Percentiles rank a stretch among this genome's conserved stretches.
Conservation (phyloP, 1,140 invertebrate genomes). For the Drosophila chauvacae region DNA sequence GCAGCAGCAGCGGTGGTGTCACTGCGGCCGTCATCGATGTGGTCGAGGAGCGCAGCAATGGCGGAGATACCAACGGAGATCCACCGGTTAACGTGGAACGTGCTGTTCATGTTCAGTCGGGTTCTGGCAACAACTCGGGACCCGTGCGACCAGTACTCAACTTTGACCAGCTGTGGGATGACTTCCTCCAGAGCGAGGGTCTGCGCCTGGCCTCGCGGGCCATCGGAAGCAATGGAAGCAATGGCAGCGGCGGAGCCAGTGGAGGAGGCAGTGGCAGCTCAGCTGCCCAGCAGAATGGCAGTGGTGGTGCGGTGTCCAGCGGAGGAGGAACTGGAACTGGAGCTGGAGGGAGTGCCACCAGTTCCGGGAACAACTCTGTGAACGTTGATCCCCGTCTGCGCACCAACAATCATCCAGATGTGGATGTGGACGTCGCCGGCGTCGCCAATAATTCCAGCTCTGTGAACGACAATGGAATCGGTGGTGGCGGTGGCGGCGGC, state of each 20-base stretch:
- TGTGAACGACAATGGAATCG: slow-evolving; percentile 28
- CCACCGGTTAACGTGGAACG: slow-evolving; percentile 9
- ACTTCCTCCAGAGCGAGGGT: slow-evolving; percentile 77
- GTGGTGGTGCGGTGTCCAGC: background rate
- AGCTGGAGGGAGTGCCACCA: background rate
- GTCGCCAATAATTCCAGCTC: slow-evolving; percentile 10
- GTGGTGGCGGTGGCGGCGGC: slow-evolving; percentile 75
- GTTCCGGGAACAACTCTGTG: background rate
- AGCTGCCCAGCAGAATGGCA: slow-evolving; percentile 43
- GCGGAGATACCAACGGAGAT: slow-evolving; percentile 13
- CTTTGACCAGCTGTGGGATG: slow-evolving; percentile 78
- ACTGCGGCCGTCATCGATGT: slow-evolving; percentile 84
- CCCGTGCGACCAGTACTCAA: slow-evolving; percentile 66
- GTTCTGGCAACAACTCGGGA: background rate
- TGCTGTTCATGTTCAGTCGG: background rate
- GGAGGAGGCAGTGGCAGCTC: background rate
- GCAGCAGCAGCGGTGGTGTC: background rate
- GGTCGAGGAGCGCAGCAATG: slow-evolving; percentile 84
- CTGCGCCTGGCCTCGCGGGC: slow-evolving; percentile 62
- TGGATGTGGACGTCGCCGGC: slow-evolving; percentile 16
- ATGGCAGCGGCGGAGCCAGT: background rate
- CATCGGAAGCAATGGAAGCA: slow-evolving; percentile 9
- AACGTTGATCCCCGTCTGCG: slow-evolving; percentile 52
- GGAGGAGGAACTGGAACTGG: background rate
- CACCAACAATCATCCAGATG: slow-evolving; percentile 19